Evolutionary conservation across 2,888 invertebrate species (phyloP).

Genomic region (Cyclophora punctaria): DNA sequence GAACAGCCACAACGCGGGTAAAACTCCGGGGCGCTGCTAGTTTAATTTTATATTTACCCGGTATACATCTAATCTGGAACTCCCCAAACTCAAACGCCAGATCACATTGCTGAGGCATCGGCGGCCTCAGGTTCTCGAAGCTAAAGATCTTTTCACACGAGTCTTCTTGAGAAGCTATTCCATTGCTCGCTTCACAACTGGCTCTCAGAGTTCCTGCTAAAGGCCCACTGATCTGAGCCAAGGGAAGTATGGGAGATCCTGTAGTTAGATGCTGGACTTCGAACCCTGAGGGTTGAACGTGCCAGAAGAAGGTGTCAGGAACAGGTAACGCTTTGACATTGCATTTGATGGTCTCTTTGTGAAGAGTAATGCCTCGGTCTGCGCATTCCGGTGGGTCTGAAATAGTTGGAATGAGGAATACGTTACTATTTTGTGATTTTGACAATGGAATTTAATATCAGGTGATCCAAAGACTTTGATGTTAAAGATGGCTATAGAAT

Average conservation of each 20-base stretch:
- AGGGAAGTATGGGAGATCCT: slow-evolving; percentile 49
- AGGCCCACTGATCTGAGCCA: slow-evolving; percentile 57
- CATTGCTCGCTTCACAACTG: slow-evolving; percentile 60
- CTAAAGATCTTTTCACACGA: slow-evolving; percentile 48
- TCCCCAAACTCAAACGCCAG: slow-evolving; percentile 58
- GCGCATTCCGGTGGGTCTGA: slow-evolving; percentile 63
- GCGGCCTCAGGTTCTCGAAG: slow-evolving; percentile 57
- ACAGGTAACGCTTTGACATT: slow-evolving; percentile 49
- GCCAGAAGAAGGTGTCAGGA: slow-evolving; percentile 64
- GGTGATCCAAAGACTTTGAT: too few species aligned
- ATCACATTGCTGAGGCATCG: slow-evolving; percentile 57
- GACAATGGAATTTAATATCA: too few species aligned
- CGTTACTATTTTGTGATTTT: too few species aligned
- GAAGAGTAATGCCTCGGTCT: slow-evolving; percentile 45
- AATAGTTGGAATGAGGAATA: slow-evolving; percentile 8
- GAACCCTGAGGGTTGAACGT: slow-evolving; percentile 48
- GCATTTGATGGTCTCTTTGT: slow-evolving; percentile 55
- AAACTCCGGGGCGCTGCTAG: too few species aligned
- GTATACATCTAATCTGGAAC: slow-evolving; percentile 64
- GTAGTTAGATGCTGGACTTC: slow-evolving; percentile 59
- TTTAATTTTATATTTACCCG: slow-evolving; percentile 55
- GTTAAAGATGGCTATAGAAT: too few species aligned
- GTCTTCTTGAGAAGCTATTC: slow-evolving; percentile 54
- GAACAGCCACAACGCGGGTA: too few species aligned
- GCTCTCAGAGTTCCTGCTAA: slow-evolving; percentile 45